phyloP scores from a whole-genome alignment of 2,888 invertebrate genomes.

The Himalopsyche anomala region DNA sequence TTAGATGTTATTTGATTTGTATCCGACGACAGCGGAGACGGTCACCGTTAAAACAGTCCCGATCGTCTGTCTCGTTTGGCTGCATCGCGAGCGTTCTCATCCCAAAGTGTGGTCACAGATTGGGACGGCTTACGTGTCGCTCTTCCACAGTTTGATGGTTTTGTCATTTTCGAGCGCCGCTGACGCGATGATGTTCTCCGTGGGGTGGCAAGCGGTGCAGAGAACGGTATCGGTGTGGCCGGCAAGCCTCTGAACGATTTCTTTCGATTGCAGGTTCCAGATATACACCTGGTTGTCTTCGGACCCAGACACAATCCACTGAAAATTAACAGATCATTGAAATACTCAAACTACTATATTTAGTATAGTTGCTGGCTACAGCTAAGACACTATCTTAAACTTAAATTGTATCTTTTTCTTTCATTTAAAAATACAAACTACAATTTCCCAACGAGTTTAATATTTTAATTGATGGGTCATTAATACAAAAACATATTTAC shows the following conservation, averaged over 20 bases:
- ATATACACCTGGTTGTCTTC: conserved; percentile 99
- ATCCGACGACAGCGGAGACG: conserved; percentile 7
- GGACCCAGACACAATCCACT: conserved; percentile 99
- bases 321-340: conserved; percentile 62
- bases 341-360: not conserved
- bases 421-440: too few relatives aligned
- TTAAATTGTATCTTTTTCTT: too few relatives aligned
- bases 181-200: conserved; percentile 99
- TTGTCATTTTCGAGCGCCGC: conserved; percentile 99
- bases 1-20: conserved; percentile 2
- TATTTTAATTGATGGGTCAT: too few relatives aligned
- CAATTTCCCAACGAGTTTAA: too few relatives aligned
- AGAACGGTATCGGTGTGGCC: conserved; percentile 98
- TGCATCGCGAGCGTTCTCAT: not conserved
- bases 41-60: not conserved
- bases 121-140: conserved; percentile 84
- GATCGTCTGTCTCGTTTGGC: not conserved
- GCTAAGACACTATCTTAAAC: too few relatives aligned
- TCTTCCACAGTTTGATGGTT: conserved; percentile 99
- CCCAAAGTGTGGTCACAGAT: conserved; percentile 8
- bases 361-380: not conserved
- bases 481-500: too few relatives aligned
- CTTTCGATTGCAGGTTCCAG: conserved; percentile 99
- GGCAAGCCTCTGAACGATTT: conserved; percentile 97
- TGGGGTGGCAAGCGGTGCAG: conserved; percentile 99